A percentile compares a stretch with the other conserved stretches of the same genome.
These are phyloP conservation scores for Abscondita cerata DNA, from an alignment of 2,888 invertebrate genomes.

Conservation along the genomic window DNA sequence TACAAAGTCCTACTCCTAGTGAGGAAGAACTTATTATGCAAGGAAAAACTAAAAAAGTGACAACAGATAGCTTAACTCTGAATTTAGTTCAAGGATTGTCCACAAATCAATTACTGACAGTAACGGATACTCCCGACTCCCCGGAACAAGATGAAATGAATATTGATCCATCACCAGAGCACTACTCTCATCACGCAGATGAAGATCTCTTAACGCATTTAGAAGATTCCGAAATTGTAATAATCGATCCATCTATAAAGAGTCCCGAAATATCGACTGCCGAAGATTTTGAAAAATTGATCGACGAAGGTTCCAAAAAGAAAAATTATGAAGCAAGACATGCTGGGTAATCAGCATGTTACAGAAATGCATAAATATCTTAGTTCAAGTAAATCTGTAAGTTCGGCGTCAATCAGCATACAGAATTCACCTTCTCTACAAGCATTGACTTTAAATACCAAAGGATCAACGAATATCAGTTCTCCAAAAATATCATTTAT, in stretches of 20 bases:
- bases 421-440: conserved; percentile 17
- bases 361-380: conserved; percentile 56
- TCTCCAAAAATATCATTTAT: conserved; percentile 37
- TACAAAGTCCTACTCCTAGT: conserved; percentile 58
- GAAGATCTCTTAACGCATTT: conserved; percentile 58
- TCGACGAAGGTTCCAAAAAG: conserved; percentile 67
- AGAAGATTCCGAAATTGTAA: conserved; percentile 68
- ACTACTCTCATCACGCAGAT: conserved; percentile 52
- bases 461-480: conserved; percentile 1
- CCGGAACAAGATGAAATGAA: conserved; percentile 62
- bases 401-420: conserved; percentile 24
- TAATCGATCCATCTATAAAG: conserved; percentile 66
- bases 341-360: conserved; percentile 50
- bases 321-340: conserved; percentile 57
- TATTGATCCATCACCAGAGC: conserved; percentile 57
- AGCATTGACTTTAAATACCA: conserved; percentile 14
- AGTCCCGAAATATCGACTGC: conserved; percentile 71
- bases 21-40: conserved; percentile 57
- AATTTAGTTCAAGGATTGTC: conserved; percentile 55
- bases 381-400: conserved; percentile 44
- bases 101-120: conserved; percentile 56
- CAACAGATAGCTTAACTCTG: conserved; percentile 40
- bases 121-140: conserved; percentile 62
- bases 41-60: conserved; percentile 52
- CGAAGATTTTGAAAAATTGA: conserved; percentile 71